Evolutionary conservation across 2,113 vertebrate genomes (phyloP), one percentile per base, ranked within the genome.

Genomic region (Otocyon megalotis): DNA sequence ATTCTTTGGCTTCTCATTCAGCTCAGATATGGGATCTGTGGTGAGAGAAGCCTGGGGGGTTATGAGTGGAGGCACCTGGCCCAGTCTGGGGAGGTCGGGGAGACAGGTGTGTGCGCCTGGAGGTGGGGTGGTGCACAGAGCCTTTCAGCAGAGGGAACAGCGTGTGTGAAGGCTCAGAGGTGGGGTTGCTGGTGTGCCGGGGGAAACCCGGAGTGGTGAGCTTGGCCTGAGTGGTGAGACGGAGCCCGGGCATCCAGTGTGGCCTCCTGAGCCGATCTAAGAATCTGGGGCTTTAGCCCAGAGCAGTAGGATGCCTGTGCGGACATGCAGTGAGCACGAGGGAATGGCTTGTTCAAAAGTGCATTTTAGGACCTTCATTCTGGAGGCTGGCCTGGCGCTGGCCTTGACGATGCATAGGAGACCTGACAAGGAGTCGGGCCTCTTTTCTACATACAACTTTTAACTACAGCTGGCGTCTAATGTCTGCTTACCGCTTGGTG

Each of bases 391-490:
- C 24, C 54, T 22, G 60, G 62, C 8, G 16, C 8, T 54, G 50
- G 43, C 30, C 15, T 2, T 37, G 20, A 32, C 1, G 11, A 22
- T 2, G 35, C 30, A 1, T 20, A 1, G 2, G 35, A 35, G 71
- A 3, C 43, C 4, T 1, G 81, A n/a, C 17, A 11, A 30, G 63
- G 54, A 63, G 32, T 8, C 4, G 3, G 3, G 43, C 77, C 24
- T 67, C 53, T 62, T 14, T 14, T 60, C n/a, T 35, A 16, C 71
- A 1, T 1, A 0, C 3, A 35, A 13, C 9, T 37, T 26, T 32
- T 35, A 22, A 4, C 1, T 10, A 2, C 3, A 2, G 15, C 60
- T 0, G 28, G 53, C 0, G 3, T 35, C 56, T 16, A 2, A 9
- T 22, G 8, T 30, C 63, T 20, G 2, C 58, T 12, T 1, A 16